Percentiles rank a stretch among this genome's conserved stretches.
These are phyloP conservation scores for Caenorhabditis sp. DNA, from an alignment of 2,888 invertebrate genomes.

Conservation along the genomic window DNA sequence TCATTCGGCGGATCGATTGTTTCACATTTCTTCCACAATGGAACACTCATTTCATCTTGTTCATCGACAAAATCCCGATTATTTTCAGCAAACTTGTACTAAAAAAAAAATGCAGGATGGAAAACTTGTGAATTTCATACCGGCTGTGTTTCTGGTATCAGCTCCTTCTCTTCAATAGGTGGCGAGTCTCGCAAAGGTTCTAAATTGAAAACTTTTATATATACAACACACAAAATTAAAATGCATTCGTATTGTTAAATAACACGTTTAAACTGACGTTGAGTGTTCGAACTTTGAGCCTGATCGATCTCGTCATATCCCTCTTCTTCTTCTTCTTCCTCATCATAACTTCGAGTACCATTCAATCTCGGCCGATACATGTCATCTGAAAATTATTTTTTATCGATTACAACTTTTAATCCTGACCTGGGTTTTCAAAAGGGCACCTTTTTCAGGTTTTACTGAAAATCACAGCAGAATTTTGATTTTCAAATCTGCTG, in stretches of 20 bases:
- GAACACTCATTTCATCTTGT: neutral
- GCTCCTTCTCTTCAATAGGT: neutral
- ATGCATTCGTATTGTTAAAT: no score
- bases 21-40: slow-evolving; percentile 29
- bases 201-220: neutral
- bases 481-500: no score
- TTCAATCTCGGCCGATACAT: no score
- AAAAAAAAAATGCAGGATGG: neutral
- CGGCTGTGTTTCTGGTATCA: neutral
- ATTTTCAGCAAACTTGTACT: neutral
- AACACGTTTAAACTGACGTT: no score
- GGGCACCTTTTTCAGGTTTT: no score
- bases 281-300: no score
- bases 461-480: no score
- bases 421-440: no score
- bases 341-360: neutral
- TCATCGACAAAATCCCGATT: neutral
- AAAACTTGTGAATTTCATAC: neutral
- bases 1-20: slow-evolving; percentile 72
- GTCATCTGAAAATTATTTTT: no score
- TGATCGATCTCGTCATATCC: neutral
- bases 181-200: neutral
- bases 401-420: no score
- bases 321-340: slow-evolving; percentile 3
- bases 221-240: no score